Conservation (phyloP, 2,888 invertebrate genomes). For the Doris montereyensis region DNA sequence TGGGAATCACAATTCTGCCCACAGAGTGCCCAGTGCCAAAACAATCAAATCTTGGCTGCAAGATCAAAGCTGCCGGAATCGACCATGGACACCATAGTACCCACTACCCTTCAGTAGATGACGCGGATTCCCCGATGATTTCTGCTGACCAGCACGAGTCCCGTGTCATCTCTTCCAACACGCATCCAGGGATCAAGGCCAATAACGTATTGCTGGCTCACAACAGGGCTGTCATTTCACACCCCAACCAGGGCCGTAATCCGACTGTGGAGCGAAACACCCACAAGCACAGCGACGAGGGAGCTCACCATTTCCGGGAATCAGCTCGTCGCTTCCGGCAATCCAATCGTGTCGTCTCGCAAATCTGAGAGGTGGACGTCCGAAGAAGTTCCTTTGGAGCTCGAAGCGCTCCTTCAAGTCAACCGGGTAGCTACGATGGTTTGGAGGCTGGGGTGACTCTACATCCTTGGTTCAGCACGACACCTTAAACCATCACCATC, state of each 20-base stretch:
- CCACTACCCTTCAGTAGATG: constrained; percentile 74
- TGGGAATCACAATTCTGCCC: not conserved
- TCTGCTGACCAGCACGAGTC: no score
- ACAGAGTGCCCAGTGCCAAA: no score
- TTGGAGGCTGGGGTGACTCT: constrained; percentile 63
- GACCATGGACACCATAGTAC: constrained; percentile 78
- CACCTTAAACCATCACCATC: constrained; percentile 62
- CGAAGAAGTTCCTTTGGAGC: constrained; percentile 45
- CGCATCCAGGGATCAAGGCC: no score
- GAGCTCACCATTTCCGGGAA: constrained; percentile 75
- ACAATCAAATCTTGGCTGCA: constrained; percentile 25
- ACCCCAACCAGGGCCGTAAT: constrained; percentile 87
- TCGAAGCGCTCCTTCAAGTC: constrained; percentile 43
- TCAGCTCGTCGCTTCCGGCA: constrained; percentile 63
- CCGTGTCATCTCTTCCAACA: no score
- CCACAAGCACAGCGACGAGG: constrained; percentile 75
- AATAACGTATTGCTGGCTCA: constrained; percentile 55
- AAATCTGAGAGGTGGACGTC: constrained; percentile 39
- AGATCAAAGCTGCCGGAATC: constrained; percentile 69
- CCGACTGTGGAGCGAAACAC: constrained; percentile 85
- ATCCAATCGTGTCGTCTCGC: not conserved
- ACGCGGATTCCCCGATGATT: not conserved
- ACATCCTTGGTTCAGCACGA: constrained; percentile 75
- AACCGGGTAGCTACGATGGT: constrained; percentile 61
- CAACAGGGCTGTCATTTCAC: constrained; percentile 75